Evolutionary conservation across 2,797 vertebrate genomes (phyloP).

Genomic region (Zalophus californianus): DNA sequence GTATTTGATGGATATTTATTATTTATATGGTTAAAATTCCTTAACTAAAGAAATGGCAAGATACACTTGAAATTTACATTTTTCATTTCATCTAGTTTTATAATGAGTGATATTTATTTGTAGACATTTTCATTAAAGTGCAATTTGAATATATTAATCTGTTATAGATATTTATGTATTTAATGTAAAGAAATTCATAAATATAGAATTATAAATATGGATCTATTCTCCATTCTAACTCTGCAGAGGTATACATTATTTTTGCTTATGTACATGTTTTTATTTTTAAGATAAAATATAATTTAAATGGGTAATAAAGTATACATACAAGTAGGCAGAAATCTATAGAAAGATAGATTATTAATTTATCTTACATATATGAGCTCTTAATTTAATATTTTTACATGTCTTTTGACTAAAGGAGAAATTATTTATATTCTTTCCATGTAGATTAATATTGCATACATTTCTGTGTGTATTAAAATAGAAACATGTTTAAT

Average conservation of each 20-base stretch:
- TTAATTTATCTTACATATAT: neutral
- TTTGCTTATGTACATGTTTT: neutral
- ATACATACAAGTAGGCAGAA: neutral
- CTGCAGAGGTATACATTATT: neutral
- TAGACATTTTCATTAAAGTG: neutral
- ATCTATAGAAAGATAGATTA: neutral
- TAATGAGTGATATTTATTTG: neutral
- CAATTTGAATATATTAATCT: neutral
- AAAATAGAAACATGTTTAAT: neutral
- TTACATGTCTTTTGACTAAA: neutral
- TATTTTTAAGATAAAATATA: neutral
- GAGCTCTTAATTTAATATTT: neutral
- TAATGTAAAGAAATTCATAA: neutral
- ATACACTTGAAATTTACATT: neutral
- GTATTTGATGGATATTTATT: neutral
- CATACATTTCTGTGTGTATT: neutral
- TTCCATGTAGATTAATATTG: neutral
- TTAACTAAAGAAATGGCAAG: neutral
- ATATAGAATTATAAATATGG: neutral
- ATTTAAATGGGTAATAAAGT: neutral
- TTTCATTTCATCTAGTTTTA: neutral
- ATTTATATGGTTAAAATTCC: neutral
- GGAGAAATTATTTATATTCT: neutral
- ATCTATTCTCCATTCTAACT: neutral
- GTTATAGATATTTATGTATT: neutral